These are phyloP conservation scores for Rotaria macrura DNA, from an alignment of 2,888 invertebrate species.

Conservation along the genomic window DNA sequence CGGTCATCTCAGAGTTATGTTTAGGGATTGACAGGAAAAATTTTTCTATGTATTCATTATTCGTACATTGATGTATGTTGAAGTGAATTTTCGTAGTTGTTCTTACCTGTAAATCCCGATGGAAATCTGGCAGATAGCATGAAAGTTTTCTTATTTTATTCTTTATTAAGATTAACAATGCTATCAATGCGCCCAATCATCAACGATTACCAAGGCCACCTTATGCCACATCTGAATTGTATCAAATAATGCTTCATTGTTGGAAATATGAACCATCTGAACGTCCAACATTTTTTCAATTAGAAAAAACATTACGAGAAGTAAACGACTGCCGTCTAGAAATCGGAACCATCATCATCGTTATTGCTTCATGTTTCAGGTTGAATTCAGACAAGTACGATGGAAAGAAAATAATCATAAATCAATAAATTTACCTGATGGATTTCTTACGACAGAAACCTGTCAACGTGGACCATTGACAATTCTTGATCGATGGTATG, in stretches of 20 bases:
- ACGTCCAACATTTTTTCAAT: conserved; percentile 19
- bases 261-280: conserved; percentile 1
- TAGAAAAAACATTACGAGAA: not conserved
- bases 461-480: not conserved
- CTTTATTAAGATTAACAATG: not conserved
- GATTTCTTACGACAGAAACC: not conserved
- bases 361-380: not conserved
- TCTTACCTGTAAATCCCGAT: not conserved
- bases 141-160: not conserved
- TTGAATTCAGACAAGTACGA: not conserved
- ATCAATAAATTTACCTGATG: not conserved
- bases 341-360: not conserved
- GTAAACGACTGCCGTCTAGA: not conserved
- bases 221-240: not conserved
- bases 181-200: conserved; percentile 1
- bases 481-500: conserved; percentile 19
- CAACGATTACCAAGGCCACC: not conserved
- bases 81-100: not conserved
- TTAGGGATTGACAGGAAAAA: too few relatives aligned
- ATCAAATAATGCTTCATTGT: not conserved
- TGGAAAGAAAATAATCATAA: not conserved
- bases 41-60: too few relatives aligned
- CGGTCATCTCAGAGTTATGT: too few relatives aligned
- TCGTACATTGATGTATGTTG: too few relatives aligned
- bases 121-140: not conserved